Evolutionary conservation across 2,797 vertebrate genomes (phyloP).

Genomic region (Sphenodon punctatus): DNA sequence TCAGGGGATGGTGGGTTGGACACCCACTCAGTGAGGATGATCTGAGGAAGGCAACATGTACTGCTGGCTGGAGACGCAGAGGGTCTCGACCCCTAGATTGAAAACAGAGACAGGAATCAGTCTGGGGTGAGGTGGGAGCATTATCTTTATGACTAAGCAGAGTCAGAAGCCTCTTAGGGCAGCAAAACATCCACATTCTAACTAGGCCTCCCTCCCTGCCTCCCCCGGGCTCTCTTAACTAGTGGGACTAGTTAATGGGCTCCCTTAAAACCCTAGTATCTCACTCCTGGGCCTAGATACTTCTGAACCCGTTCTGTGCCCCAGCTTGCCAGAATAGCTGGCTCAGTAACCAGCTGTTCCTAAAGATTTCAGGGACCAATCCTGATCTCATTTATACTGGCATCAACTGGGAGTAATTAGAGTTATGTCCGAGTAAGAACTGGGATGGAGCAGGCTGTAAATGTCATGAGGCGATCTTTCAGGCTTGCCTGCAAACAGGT

Average conservation of each 20-base stretch:
- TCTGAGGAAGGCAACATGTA: conserved; percentile 77
- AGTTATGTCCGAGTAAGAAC: neutral
- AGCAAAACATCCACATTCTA: no score
- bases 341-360: no score
- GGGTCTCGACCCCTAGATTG: conserved; percentile 54
- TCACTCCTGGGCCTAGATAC: no score
- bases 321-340: no score
- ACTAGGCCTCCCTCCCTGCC: no score
- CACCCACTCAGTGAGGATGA: conserved; percentile 84
- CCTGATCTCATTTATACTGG: neutral
- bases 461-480: no score
- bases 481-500: no score
- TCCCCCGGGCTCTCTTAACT: no score
- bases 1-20: conserved; percentile 73
- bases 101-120: conserved; percentile 60
- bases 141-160: neutral
- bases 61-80: conserved; percentile 33
- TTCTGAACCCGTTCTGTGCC: no score
- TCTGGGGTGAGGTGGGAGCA: neutral
- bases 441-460: no score
- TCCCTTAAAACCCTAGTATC: no score
- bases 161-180: neutral
- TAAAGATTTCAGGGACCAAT: rapidly evolving
- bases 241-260: no score
- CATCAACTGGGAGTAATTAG: neutral